Evolutionary conservation across 2,888 invertebrate genomes (phyloP), one percentile per base, ranked within the genome.

Genomic region (Acronicta psi): DNA sequence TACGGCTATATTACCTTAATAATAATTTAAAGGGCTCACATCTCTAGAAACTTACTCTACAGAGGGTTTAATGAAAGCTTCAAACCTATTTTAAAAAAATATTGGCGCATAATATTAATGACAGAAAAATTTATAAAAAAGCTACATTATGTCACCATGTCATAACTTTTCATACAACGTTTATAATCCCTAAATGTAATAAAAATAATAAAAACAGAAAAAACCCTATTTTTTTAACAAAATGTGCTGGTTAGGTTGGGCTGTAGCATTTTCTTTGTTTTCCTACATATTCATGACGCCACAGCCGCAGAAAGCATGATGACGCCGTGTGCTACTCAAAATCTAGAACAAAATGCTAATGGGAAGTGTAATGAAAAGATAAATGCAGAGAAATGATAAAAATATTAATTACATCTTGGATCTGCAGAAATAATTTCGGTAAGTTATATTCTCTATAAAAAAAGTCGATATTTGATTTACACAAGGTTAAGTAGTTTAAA

Each of bases 161-260:
- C n/a, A 18, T 43, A 43, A 40, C 5, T 36, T 44, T 59, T 59
- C 46, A 43, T 43, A 8, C 25, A 71, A 57, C n/a, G n/a, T 4
- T 3, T n/a, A 9, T 14, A 29, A 16, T 17, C 7, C 10, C 3
- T 65, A 71, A 56, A 45, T 45, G 38, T 18, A 68, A 63, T 69
- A 71, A 73, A 67, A 55, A 58, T 17, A 43, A 36, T 18, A 31
- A 45, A 37, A 56, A 63, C 37, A 36, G 49, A 60, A 38, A 36
- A 66, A 65, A 31, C 50, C 50, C 34, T 41, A 42, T 45, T 43
- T 18, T 37, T 49, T 55, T 31, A 25, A 51, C 5, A 78, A 76
- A 77, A 90, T 91, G 90, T 91, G 90, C 73, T 91, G 90, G 91
- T 67, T 92, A 67, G 91, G 87, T 29, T 91, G 91, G 92, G 89